Base-by-base conservation (phyloP, 2,113 vertebrate species). In the Engystomops pustulosus region DNA sequence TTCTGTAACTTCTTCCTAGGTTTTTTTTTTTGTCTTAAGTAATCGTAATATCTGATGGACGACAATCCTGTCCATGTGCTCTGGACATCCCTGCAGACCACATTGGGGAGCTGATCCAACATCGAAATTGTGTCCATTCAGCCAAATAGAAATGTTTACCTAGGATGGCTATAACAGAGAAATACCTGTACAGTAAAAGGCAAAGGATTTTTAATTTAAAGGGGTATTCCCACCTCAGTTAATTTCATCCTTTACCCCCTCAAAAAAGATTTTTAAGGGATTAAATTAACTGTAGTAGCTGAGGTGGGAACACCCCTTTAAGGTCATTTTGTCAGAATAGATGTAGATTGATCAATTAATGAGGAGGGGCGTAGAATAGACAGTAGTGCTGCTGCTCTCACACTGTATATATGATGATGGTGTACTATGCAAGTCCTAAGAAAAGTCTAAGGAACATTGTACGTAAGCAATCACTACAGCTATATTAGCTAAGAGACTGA, bases 401-500 rank as follows among this genome's bases (percentile, higher is more conserved):
- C n/a, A n/a, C 14, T 25, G 34, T 45, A 70, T 38, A 11, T 20
- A 65, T 27, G 34, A 49, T 25, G 45, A 36, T 20, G n/a, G 38
- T 12, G 6, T 55, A 36, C 38, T 68, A 83, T 83, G 71, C 41
- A 83, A 83, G 25, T 55, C 12, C 53, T 76, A 23, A 65, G 38
- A 45, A 41, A 4, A 41, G 77, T 78, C 44, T 78, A 27, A 68
- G 45, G 72, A 84, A 77, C 53, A 69, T 55, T 68, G 45, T 11
- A 84, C 30, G 20, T 47, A 32, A 49, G 9, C 18, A 65, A 36
- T 69, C 9, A n/a, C 32, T 38, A 34, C 69, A 68, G 82, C 82
- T 84, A 84, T 53, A 84, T 84, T 84, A 84, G 72, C 82, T 84
- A n/a, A 38, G 8, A 38, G 74, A 77, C 20, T 77, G 4, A 27